Conservation (phyloP, 2,888 invertebrate species). For the Cybosia mesomella region DNA sequence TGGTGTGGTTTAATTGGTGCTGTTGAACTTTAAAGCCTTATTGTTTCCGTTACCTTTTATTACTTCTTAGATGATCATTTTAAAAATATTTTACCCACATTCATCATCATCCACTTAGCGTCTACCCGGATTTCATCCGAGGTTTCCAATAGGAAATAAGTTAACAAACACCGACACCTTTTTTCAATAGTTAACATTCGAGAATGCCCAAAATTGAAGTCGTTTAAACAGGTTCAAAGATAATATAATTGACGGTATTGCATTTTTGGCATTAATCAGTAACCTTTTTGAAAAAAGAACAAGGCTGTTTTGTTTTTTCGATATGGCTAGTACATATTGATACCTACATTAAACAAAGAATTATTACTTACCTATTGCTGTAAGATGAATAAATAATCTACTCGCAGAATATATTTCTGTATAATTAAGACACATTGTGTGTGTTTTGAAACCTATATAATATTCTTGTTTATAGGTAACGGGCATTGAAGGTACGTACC, state of each 20-base stretch:
- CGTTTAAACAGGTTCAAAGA: neutral
- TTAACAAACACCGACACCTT: neutral
- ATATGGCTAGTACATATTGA: neutral
- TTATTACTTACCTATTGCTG: neutral
- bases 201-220: neutral
- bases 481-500: constrained; percentile 98
- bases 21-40: neutral
- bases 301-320: neutral
- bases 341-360: neutral
- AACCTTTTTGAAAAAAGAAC: neutral
- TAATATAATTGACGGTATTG: neutral
- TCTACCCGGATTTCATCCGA: neutral
- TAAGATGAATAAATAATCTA: neutral
- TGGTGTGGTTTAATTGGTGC: neutral
- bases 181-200: neutral
- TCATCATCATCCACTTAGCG: neutral
- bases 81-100: neutral
- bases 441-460: neutral
- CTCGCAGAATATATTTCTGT: neutral
- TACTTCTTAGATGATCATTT: neutral
- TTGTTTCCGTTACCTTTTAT: neutral
- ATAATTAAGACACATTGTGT: neutral
- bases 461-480: constrained; percentile 88
- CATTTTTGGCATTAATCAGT: constrained; percentile 1
- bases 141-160: neutral